Evolutionary conservation across 1,140 invertebrate species (phyloP), one percentile per base, ranked within the genome.

Genomic region (Brachionus rotundiformis): DNA sequence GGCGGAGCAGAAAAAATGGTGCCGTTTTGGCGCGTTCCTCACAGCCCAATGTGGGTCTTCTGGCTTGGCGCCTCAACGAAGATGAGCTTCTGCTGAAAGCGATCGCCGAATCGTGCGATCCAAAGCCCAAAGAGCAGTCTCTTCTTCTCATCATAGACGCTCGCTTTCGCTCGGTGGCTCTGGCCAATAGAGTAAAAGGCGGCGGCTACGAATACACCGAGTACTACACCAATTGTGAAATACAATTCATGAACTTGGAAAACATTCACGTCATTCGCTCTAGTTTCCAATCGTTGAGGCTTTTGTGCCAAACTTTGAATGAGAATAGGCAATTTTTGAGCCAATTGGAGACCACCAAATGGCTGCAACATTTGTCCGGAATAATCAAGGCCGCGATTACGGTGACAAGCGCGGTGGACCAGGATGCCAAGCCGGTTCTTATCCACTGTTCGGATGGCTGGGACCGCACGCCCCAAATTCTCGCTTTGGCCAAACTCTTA

Each of bases 371-470:
- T 86, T 92, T 97, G 86, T 92, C 93, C 7, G 92, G 92, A 6
- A 88, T 98, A 33, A 85, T 95, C 81, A 91, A 92, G 81, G 92
- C 94, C 27, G 93, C 94, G 1, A 90, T 92, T 25, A 91, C 92
- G 29, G 63, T 73, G n/a, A n/a, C 29, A 5, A 44, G 25, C n/a
- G n/a, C 16, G 2, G 49, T 75, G 10, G 49, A 82, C 19, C 65
- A 76, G 19, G 3, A 54, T 11, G 68, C 16, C 4, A 29, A 31
- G 25, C 75, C 83, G 27, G 95, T 95, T 41, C 89, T 98, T 71
- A 94, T 98, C 0, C 95, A 98, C 87, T 98, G 95, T 88, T 95
- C 94, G 2, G 95, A 98, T 89, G 95, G 95, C 6, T 98, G 95
- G 95, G 95, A 98, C 88, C 91, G 95, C 83, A 98, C 95, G 49